Conservation (phyloP, 2,113 vertebrate species). For the Nibea coibor region DNA sequence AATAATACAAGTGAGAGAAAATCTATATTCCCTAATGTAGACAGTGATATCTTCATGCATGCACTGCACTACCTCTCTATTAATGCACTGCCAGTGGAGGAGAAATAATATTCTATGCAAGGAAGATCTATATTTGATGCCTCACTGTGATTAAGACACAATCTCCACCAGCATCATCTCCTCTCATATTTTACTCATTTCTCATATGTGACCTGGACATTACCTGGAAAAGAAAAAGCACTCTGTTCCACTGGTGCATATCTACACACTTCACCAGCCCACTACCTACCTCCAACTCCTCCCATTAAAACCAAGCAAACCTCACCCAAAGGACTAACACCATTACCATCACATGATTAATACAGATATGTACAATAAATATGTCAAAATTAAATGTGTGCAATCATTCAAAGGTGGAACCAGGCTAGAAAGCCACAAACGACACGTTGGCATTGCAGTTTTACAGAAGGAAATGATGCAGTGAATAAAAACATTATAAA, state of each 20-base stretch:
- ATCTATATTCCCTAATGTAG: neutral
- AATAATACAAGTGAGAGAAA: neutral
- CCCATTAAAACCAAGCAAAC: slow-evolving; percentile 21
- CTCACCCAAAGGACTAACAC: slow-evolving; percentile 13
- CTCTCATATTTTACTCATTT: neutral
- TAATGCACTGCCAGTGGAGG: neutral
- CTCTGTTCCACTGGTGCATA: neutral
- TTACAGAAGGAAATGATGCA: neutral
- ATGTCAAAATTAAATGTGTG: neutral
- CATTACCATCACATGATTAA: slow-evolving; percentile 19
- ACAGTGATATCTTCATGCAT: slow-evolving; percentile 10
- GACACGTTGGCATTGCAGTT: neutral
- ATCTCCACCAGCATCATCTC: neutral
- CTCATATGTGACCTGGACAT: neutral
- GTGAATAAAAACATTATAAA: neutral
- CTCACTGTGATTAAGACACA: slow-evolving; percentile 7
- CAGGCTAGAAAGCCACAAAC: neutral
- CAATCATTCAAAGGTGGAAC: neutral
- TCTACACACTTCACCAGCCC: neutral
- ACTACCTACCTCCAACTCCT: neutral
- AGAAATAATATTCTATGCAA: neutral
- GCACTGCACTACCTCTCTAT: neutral
- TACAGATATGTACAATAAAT: neutral
- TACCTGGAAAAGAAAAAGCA: neutral
- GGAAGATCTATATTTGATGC: neutral